Evolutionary conservation across 2,888 invertebrate species (phyloP).

Genomic region (Tetrapedia diversipes): DNA sequence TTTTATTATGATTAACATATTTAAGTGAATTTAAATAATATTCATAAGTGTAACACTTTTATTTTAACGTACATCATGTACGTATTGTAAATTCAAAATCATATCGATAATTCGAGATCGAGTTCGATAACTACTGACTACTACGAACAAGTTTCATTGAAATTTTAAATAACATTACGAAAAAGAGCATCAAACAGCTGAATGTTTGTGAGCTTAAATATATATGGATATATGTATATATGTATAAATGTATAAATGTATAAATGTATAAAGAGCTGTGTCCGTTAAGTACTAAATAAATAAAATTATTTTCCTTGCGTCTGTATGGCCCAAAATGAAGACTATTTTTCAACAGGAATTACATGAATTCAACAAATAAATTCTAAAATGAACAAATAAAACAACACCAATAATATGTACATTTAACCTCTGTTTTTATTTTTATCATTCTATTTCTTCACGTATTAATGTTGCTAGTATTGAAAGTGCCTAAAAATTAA

Average conservation of each 20-base stretch:
- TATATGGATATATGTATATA: too few relatives aligned
- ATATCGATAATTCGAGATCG: neutral
- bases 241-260: too few relatives aligned
- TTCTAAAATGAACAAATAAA: neutral
- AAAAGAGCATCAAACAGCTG: too few relatives aligned
- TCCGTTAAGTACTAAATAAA: too few relatives aligned
- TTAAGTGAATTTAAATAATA: neutral
- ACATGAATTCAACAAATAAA: too few relatives aligned
- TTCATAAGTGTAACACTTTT: neutral
- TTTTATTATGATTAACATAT: neutral
- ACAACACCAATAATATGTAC: neutral
- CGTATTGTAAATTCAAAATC: neutral
- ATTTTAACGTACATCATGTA: neutral
- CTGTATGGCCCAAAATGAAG: too few relatives aligned
- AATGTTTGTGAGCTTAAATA: too few relatives aligned
- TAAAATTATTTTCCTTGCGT: too few relatives aligned
- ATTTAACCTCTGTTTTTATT: neutral
- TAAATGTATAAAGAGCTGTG: too few relatives aligned
- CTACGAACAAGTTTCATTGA: neutral
- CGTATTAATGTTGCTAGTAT: conserved; percentile 61
- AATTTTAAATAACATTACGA: neutral
- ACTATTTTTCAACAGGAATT: too few relatives aligned
- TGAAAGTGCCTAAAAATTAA: conserved; percentile 61
- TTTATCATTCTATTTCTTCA: conserved; percentile 39
- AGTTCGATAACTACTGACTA: neutral